These are phyloP conservation scores for Apaloderma vittatum DNA, from an alignment of 2,113 vertebrate genomes.

Conservation along the genomic window DNA sequence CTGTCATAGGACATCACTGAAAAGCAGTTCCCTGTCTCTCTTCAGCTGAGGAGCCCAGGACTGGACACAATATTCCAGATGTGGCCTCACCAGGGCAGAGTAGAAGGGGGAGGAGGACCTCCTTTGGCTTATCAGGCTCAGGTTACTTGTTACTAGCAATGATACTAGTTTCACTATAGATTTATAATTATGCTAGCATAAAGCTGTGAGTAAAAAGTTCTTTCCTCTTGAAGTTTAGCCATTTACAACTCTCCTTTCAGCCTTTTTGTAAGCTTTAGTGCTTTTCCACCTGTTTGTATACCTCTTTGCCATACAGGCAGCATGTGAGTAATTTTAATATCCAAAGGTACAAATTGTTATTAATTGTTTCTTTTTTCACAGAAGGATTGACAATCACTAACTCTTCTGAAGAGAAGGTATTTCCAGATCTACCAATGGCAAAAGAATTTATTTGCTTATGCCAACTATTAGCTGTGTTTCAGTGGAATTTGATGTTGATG, in stretches of 20 bases:
- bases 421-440: background rate
- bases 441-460: background rate
- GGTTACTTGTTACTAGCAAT: background rate
- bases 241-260: background rate
- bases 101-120: too few species aligned
- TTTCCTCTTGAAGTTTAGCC: background rate
- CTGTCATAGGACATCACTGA: too few species aligned
- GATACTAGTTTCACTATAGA: background rate
- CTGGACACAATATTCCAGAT: too few species aligned
- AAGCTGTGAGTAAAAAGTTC: background rate
- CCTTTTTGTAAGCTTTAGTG: background rate
- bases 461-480: background rate
- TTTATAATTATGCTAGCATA: fast-evolving
- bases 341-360: background rate
- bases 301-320: background rate
- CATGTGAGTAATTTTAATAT: fast-evolving
- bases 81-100: too few species aligned
- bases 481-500: background rate
- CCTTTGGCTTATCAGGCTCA: background rate
- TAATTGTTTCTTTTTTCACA: background rate
- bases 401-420: background rate
- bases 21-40: too few species aligned
- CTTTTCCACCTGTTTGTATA: background rate
- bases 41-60: too few species aligned
- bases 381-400: background rate